Percentiles rank a stretch among this genome's conserved stretches.
Evolutionary conservation across 2,113 vertebrate genomes (phyloP).

Genomic region (Thinocorus orbignyianus): DNA sequence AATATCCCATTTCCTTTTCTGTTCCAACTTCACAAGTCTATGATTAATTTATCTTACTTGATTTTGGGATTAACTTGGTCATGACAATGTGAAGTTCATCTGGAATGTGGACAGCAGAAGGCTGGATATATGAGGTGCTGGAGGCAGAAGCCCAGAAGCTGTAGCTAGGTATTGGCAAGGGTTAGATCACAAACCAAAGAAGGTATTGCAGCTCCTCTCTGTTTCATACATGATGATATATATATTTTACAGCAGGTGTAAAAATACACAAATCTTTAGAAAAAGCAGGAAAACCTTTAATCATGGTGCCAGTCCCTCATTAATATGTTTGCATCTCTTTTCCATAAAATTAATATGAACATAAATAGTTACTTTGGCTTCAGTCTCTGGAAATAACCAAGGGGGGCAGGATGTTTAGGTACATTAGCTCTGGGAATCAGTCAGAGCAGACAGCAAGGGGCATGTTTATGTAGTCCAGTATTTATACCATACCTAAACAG

Average conservation of each 20-base stretch:
- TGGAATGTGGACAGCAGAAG: background rate
- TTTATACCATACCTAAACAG: background rate
- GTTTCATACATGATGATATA: background rate
- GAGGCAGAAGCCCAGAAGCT: background rate
- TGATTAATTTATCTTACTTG: background rate
- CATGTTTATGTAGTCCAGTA: background rate
- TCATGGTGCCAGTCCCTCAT: background rate
- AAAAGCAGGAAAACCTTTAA: slow-evolving; percentile 7
- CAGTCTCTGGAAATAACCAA: background rate
- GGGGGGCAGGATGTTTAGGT: background rate
- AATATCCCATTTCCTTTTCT: background rate
- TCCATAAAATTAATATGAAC: background rate
- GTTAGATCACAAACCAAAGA: background rate
- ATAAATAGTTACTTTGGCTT: slow-evolving; percentile 31
- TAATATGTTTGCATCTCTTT: background rate
- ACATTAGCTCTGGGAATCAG: background rate
- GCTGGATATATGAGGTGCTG: background rate
- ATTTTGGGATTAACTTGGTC: background rate
- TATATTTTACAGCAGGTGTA: background rate
- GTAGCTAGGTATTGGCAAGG: background rate
- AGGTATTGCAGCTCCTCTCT: background rate
- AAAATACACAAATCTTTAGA: background rate
- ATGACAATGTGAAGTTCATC: background rate
- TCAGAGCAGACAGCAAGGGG: background rate
- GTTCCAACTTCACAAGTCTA: background rate